Conservation (phyloP, 2,113 vertebrate genomes). For the Gobius niger region DNA sequence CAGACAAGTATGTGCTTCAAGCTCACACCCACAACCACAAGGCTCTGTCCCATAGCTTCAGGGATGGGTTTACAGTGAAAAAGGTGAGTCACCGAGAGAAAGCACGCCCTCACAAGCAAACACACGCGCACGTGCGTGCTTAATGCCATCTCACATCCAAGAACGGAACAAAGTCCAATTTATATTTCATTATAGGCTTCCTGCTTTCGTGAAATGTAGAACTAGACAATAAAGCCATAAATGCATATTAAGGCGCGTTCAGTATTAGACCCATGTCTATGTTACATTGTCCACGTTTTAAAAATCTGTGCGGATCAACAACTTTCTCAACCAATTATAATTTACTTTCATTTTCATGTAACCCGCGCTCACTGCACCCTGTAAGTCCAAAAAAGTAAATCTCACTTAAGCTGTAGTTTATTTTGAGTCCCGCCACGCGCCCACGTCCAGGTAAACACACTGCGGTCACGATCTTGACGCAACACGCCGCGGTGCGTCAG, state of each 20-base stretch:
- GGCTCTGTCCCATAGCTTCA: not conserved
- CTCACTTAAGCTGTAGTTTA: not conserved
- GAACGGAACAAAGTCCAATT: slow-evolving; percentile 54
- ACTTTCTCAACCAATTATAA: not conserved
- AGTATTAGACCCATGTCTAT: not conserved
- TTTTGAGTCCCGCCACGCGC: not conserved
- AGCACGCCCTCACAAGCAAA: slow-evolving; percentile 34
- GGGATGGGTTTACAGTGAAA: slow-evolving; percentile 13
- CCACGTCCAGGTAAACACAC: not conserved
- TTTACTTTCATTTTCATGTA: not conserved
- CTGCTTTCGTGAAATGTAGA: slow-evolving; percentile 27
- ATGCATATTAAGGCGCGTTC: no score
- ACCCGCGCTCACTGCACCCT: not conserved
- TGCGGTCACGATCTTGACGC: not conserved
- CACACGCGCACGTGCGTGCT: slow-evolving; percentile 18
- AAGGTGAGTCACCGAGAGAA: slow-evolving; percentile 44
- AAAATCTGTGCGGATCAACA: not conserved
- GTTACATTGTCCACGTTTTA: no score
- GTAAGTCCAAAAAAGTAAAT: not conserved
- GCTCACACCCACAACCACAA: slow-evolving; percentile 1
- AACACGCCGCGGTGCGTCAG: slow-evolving; percentile 2
- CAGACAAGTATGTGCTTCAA: not conserved
- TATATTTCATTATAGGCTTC: slow-evolving; percentile 20
- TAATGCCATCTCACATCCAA: slow-evolving; percentile 18
- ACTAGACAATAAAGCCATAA: not conserved